Evolutionary conservation across 2,113 vertebrate species (phyloP), one percentile per base, ranked within the genome.

Genomic region (Platichthys stellatus): DNA sequence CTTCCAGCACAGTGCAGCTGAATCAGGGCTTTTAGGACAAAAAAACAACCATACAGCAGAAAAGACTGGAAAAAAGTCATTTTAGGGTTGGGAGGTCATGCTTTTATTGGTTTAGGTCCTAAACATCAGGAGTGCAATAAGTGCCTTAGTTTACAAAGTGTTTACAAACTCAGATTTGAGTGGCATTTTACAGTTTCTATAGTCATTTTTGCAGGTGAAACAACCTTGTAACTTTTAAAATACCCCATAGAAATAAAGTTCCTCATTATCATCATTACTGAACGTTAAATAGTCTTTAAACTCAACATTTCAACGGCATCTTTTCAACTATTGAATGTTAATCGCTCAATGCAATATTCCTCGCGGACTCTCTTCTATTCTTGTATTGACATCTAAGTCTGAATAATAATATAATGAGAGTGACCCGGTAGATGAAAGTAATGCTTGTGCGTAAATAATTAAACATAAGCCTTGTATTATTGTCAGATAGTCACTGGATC

Each of bases 401-500:
- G 43, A 69, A 63, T 14, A 23, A 63, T 23, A 60, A 62, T 59
- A 60, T 59, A 54, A 23, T 0, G 10, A 58, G 69, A 7, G 8
- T 75, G 79, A 83, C 72, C 45, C 62, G 38, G 57, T 20, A 38
- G 53, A 79, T 69, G 59, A 83, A 73, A 79, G 40, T 63, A 79
- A 77, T 78, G 7, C 53, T 72, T n/a, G 26, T 57, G 13, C 76
- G 45, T 82, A 17, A 87, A 88, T 85, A 84, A 86, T 86, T 70
- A 45, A 86, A 78, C 21, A 66, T 12, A 57, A 67, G 62, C 40
- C n/a, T 2, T 9, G 54, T 8, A 40, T 72, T 31, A 69, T 63
- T 82, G 77, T 83, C 59, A 45, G 31, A 40, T 38, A 61, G 70
- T 28, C 47, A 61, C 11, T 20, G 28, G 64, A 54, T 14, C 13